Percentiles rank a stretch among this genome's conserved stretches.
Conservation (phyloP, 2,113 vertebrate species). For the Myocastor coypus region DNA sequence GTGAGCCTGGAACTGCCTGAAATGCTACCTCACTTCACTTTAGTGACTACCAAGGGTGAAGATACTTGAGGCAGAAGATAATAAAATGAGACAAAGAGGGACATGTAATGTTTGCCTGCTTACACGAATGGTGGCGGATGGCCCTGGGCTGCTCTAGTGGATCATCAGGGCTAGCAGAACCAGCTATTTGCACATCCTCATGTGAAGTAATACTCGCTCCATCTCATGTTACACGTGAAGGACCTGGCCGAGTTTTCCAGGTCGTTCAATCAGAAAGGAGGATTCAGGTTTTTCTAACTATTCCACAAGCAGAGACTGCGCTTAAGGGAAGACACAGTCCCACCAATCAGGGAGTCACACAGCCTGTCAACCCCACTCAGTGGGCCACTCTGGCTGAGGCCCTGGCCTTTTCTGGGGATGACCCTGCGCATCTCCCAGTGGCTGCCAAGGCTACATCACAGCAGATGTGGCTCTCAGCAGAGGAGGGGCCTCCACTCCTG, state of each 20-base stretch:
- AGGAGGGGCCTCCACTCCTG: background rate
- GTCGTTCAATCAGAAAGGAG: background rate
- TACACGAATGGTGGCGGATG: background rate
- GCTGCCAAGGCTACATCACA: background rate
- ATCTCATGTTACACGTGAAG: background rate
- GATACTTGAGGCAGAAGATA: background rate
- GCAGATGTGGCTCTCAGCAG: background rate
- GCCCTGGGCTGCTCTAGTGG: background rate
- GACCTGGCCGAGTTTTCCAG: background rate
- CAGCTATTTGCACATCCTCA: background rate
- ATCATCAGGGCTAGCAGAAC: background rate
- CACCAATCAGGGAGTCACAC: background rate
- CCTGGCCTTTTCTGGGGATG: background rate
- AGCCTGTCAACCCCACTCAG: fast-evolving
- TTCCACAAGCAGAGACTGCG: background rate
- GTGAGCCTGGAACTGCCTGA: background rate
- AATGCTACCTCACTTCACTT: conserved; percentile 61
- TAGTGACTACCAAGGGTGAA: background rate
- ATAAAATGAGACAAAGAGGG: background rate
- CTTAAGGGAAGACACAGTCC: fast-evolving
- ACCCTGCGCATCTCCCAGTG: fast-evolving
- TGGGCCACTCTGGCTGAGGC: background rate
- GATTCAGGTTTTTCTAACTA: background rate
- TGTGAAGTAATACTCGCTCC: background rate
- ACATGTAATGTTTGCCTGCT: background rate